Conservation (phyloP, 1,140 invertebrate genomes). For the Magallana gigas region DNA sequence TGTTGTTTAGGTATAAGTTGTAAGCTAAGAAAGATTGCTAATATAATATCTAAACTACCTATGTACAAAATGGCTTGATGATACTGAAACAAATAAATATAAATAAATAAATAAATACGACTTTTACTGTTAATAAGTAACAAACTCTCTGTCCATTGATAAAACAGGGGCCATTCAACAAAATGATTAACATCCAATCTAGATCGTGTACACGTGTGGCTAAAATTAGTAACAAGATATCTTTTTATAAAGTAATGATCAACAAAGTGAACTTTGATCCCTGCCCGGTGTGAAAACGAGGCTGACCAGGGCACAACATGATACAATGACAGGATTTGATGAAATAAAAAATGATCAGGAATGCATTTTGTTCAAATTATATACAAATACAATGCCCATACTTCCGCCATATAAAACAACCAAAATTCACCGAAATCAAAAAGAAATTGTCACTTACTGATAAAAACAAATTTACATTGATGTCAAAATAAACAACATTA, state of each 20-base stretch:
- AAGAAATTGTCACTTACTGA: slow-evolving; percentile 5
- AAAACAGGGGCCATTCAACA: slow-evolving; percentile 24
- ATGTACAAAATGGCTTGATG: slow-evolving; percentile 30
- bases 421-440: slow-evolving; percentile 2
- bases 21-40: background rate
- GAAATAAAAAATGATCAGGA: slow-evolving; percentile 14
- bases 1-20: background rate
- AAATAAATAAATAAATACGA: slow-evolving; percentile 20
- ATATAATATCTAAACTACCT: background rate
- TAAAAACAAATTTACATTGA: slow-evolving; percentile 25
- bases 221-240: slow-evolving; percentile 5
- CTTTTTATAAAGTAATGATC: background rate
- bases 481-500: slow-evolving; percentile 24
- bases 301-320: slow-evolving; percentile 33
- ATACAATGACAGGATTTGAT: slow-evolving; percentile 24
- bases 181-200: slow-evolving; percentile 14
- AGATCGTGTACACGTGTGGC: background rate
- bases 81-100: slow-evolving; percentile 36
- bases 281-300: slow-evolving; percentile 31
- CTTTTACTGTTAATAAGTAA: slow-evolving; percentile 9
- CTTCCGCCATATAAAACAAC: slow-evolving; percentile 21
- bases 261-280: slow-evolving; percentile 32
- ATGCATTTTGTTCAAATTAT: slow-evolving; percentile 33
- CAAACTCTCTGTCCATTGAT: slow-evolving; percentile 30
- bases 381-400: slow-evolving; percentile 11